These are phyloP conservation scores for Allygus modestus DNA, from an alignment of 2,888 invertebrate genomes.

Conservation along the genomic window DNA sequence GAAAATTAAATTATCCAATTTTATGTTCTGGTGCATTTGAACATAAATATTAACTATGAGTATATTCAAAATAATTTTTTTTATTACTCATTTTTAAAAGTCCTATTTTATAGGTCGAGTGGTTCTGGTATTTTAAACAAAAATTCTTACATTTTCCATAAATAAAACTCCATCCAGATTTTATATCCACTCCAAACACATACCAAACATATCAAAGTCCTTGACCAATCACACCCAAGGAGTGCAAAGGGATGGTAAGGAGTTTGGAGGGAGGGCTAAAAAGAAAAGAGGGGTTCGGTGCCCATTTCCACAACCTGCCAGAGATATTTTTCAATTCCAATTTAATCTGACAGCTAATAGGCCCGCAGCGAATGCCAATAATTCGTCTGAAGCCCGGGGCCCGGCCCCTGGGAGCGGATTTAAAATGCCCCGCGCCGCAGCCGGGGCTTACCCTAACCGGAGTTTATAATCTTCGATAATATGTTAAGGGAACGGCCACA, in stretches of 20 bases:
- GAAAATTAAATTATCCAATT: too few species aligned
- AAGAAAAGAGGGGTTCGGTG: constrained; percentile 39
- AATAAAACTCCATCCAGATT: too few species aligned
- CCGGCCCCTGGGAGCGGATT: too few species aligned
- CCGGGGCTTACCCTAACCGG: constrained; percentile 60
- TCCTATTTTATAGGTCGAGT: too few species aligned
- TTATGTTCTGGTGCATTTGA: too few species aligned
- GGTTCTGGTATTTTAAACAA: too few species aligned
- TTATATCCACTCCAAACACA: too few species aligned
- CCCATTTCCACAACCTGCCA: constrained; percentile 56
- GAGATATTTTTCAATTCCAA: constrained; percentile 72
- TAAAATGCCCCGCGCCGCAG: constrained; percentile 49
- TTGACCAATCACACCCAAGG: constrained; percentile 48
- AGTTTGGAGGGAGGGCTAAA: constrained; percentile 4
- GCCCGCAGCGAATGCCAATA: constrained; percentile 70
- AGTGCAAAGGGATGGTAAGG: neutral
- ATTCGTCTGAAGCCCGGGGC: constrained; percentile 66
- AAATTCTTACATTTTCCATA: too few species aligned
- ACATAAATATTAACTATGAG: too few species aligned
- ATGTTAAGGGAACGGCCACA: constrained; percentile 60
- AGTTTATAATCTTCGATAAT: constrained; percentile 63
- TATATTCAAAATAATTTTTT: too few species aligned
- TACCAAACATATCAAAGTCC: neutral
- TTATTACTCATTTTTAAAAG: too few species aligned
- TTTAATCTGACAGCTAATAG: constrained; percentile 72